A percentile compares a stretch with the other conserved stretches of the same genome.
Evolutionary conservation across 1,140 invertebrate genomes (phyloP).

Genomic region (Pteromalus puparum): DNA sequence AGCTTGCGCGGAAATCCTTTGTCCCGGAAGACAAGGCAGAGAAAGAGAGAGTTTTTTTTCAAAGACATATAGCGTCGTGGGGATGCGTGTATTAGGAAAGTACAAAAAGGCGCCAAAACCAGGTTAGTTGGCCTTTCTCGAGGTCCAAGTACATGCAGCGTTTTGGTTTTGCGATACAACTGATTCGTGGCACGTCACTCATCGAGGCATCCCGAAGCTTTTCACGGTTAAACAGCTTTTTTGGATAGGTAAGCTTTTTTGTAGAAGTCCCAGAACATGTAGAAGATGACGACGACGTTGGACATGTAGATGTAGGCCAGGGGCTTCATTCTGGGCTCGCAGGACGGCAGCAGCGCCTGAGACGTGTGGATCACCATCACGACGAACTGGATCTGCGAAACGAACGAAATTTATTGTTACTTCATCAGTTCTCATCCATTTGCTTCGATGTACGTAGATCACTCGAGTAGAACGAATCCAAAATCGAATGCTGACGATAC

Average conservation of each 20-base stretch:
- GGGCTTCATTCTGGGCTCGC: conserved; percentile 74
- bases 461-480: no score
- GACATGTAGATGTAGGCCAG: conserved; percentile 76
- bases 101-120: conserved; percentile 51
- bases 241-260: conserved; percentile 74
- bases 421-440: no score
- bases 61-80: no score
- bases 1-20: not conserved
- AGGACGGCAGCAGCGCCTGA: conserved; percentile 76
- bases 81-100: conserved; percentile 51
- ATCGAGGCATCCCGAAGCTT: not conserved
- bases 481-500: no score
- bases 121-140: no score
- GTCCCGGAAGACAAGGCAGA: not conserved
- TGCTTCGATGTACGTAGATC: no score
- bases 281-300: conserved; percentile 80
- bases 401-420: no score
- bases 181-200: conserved; percentile 16
- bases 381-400: conserved; percentile 81
- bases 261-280: conserved; percentile 84
- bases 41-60: not conserved
- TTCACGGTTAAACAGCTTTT: conserved; percentile 58
- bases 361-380: conserved; percentile 77
- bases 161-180: conserved; percentile 12
- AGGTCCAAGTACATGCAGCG: not conserved